Evolutionary conservation across 2,113 vertebrate species (phyloP).

Genomic region (Trogon surrucura): DNA sequence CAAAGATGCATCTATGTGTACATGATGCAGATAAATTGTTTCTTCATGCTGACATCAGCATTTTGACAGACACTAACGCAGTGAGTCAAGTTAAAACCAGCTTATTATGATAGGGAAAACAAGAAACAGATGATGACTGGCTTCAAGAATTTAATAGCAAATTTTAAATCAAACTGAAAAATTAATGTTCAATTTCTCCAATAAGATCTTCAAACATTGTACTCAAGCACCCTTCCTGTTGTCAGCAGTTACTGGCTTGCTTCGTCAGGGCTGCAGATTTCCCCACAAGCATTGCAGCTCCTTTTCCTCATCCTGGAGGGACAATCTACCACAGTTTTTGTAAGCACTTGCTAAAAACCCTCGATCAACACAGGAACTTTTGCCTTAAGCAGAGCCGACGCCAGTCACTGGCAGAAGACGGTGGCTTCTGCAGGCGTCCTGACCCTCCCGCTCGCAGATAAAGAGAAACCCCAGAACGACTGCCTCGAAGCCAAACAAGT

Average conservation of each 20-base stretch:
- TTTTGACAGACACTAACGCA: neutral
- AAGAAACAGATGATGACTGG: neutral
- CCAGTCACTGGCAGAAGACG: neutral
- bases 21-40: neutral
- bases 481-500: constrained; percentile 67
- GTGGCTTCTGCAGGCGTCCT: neutral
- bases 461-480: constrained; percentile 65
- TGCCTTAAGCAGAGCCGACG: neutral
- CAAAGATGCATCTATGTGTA: neutral
- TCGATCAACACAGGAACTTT: neutral
- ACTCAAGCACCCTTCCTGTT: neutral
- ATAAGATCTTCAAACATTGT: neutral
- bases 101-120: neutral
- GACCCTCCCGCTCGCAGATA: neutral
- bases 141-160: neutral
- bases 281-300: neutral
- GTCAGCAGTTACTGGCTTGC: neutral
- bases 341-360: neutral
- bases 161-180: neutral
- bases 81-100: neutral
- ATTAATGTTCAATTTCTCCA: neutral
- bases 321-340: neutral
- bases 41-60: neutral
- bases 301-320: neutral
- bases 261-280: neutral